Conservation (phyloP, 2,113 vertebrate genomes). For the Lethenteron reissneri region DNA sequence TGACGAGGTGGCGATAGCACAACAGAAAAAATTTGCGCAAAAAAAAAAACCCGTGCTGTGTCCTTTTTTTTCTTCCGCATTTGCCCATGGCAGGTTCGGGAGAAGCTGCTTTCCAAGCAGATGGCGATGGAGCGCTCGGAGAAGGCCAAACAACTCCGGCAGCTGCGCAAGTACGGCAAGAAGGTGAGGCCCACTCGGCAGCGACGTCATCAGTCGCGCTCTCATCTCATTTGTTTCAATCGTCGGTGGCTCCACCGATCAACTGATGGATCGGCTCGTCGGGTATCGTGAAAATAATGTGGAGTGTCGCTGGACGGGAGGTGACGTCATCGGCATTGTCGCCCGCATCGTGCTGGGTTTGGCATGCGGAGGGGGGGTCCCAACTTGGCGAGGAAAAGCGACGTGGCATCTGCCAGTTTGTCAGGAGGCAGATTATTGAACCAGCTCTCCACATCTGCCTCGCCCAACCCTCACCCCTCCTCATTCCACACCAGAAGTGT, state of each 20-base stretch:
- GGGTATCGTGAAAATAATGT: background rate
- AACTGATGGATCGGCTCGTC: background rate
- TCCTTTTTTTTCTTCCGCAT: slow-evolving; percentile 7
- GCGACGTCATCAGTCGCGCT: background rate
- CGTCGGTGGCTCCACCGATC: background rate
- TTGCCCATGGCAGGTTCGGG: slow-evolving; percentile 40
- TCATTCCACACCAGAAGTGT: too few species aligned
- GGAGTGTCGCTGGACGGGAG: too few species aligned
- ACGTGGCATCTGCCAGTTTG: too few species aligned
- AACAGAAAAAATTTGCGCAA: too few species aligned
- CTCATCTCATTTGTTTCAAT: background rate
- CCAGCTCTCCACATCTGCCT: too few species aligned
- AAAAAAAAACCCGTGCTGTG: background rate
- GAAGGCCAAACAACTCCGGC: slow-evolving; percentile 74
- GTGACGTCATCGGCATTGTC: too few species aligned
- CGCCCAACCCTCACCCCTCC: too few species aligned
- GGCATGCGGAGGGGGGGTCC: too few species aligned
- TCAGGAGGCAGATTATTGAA: too few species aligned
- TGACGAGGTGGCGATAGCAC: too few species aligned
- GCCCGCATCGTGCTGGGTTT: too few species aligned
- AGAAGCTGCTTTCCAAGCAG: slow-evolving; percentile 63
- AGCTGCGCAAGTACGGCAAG: slow-evolving; percentile 80
- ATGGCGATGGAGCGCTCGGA: slow-evolving; percentile 62
- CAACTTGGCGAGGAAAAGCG: too few species aligned
- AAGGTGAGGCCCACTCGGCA: slow-evolving; percentile 33